Base-by-base conservation (phyloP, 2,113 vertebrate species). In the Anguilla japonica region DNA sequence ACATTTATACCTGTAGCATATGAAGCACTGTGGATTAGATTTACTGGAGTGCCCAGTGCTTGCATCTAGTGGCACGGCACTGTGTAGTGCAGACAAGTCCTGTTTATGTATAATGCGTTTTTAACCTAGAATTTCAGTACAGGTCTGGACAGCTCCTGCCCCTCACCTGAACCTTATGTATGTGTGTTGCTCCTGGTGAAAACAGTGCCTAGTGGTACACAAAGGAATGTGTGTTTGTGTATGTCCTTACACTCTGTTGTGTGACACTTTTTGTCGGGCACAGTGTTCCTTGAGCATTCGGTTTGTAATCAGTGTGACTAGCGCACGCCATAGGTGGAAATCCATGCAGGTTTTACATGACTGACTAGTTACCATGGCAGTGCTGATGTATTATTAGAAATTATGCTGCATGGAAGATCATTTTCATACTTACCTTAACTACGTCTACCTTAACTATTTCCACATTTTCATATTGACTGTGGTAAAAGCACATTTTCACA, bases 221-320 rank as follows among this genome's bases (percentile, higher is more conserved):
- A 7, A 2, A 22, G 71, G 71, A 43, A 26, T 56, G 50, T 83
- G 41, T 53, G 46, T 82, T 4, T 82, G 41, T 13, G 3, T 8
- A 82, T 43, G 41, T 82, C 5, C 20, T 43, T 41, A 46, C 0
- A 5, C 81, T n/a, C 1, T 1, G 9, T 26, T 50, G 22, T 82
- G 18, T 82, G 16, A 63, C 60, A 22, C 22, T 63, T 63, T 63
- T 63, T 63, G 60, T 26, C 7, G 60, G 0, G 60, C 22, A 63
- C 67, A 75, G 1, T 75, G n/a, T 75, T 34, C 20, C 9, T 34
- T 13, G 6, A 75, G 29, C 26, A 29, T n/a, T 34, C 26, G 16
- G 26, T 75, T 75, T 75, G 71, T 75, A 75, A 75, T 22, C 71
- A 75, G 71, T 75, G 71, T 75, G 71, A 75, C 71, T 9, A 75